Evolutionary conservation across 2,797 vertebrate species (phyloP).

Genomic region (Stomatorhinus walkeri): DNA sequence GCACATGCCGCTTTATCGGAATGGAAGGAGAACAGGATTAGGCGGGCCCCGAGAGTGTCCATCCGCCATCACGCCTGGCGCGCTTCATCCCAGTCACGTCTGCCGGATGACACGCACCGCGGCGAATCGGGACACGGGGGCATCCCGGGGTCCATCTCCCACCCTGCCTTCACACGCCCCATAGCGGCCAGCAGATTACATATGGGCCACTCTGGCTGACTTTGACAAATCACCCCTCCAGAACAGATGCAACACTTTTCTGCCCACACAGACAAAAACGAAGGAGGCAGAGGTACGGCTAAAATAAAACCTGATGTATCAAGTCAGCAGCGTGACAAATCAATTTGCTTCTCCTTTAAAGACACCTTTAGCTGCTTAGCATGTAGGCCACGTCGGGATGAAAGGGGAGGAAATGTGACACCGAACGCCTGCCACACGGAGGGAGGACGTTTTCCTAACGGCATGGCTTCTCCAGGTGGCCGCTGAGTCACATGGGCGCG

Average conservation of each 20-base stretch:
- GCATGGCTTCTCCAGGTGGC: not conserved
- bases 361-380: constrained; percentile 24
- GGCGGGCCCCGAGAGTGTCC: not conserved
- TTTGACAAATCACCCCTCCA: constrained; percentile 52
- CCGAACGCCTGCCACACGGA: not conserved
- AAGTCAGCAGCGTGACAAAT: constrained; percentile 56
- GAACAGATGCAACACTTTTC: constrained; percentile 40
- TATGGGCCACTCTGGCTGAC: constrained; percentile 29
- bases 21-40: constrained; percentile 11
- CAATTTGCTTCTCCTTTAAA: constrained; percentile 47
- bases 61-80: not conserved
- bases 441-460: not conserved
- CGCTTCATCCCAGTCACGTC: not conserved
- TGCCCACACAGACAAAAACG: constrained; percentile 37
- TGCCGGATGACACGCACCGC: not conserved
- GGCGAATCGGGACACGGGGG: not conserved
- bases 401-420: not conserved
- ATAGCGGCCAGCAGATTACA: not conserved
- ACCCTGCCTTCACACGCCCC: not conserved
- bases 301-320: constrained; percentile 51
- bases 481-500: not conserved
- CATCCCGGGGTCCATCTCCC: not conserved
- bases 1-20: constrained; percentile 49
- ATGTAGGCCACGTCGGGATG: constrained; percentile 19
- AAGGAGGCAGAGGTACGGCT: constrained; percentile 37